Evolutionary conservation across 1,140 invertebrate species (phyloP), one percentile per base, ranked within the genome.

Genomic region (Trachymyrmex cornetzi): DNA sequence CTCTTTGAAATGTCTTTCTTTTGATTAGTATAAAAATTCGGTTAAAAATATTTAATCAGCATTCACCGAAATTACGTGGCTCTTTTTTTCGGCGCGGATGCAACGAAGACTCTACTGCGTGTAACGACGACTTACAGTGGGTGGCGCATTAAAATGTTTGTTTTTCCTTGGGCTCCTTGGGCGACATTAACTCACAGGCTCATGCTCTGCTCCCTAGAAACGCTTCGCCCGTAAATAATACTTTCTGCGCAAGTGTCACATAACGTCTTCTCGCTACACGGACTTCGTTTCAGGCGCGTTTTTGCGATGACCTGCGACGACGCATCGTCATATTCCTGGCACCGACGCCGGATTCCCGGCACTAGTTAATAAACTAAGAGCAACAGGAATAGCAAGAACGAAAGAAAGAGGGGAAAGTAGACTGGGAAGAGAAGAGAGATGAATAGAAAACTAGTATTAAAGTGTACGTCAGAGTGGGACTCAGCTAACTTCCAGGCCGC

Each of bases 381-480:
- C 64, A 48, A 81, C 24, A 61, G 59, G 24, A 86, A 71, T 86
- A 69, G 12, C 22, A 48, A 71, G 53, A 57, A 30, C n/a, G n/a
- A 67, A n/a, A 66, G 53, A 71, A 55, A 77, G 74, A 64, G 72
- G 30, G 44, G 48, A 30, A 69, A 50, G 44, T 27, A 38, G 30
- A 64, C 30, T 24, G 59, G 11, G 48, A 53, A 67, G 88, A 86
- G 4, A 30, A 64, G 53, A 87, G 57, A 59, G 59, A 66, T 69
- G 90, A 90, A 87, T 91, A 66, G 89, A 91, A 90, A 90, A 91
- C 89, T 91, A 87, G 89, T 87, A 88, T 91, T 90, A 91, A 91
- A 90, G 84, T 71, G 84, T 79, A 72, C 72, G 77, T 90, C 66
- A 80, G 81, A 66, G 50, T 90, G 63, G 63, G 66, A 79, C 66